Percentiles rank a stretch among this genome's conserved stretches.
phyloP scores from a whole-genome alignment of 2,888 invertebrate species.

The Metellina segmentata region DNA sequence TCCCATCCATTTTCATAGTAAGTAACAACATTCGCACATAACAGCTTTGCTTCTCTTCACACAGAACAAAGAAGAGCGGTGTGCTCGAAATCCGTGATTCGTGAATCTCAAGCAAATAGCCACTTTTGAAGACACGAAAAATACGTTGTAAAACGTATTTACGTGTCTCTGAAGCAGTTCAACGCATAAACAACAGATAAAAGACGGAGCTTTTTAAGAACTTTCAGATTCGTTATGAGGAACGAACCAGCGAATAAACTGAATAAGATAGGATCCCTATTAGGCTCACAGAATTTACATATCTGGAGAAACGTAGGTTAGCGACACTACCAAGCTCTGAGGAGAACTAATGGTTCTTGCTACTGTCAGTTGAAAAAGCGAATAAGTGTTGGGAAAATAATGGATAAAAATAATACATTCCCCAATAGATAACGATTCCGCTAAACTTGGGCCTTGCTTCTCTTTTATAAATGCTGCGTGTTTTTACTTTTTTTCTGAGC shows the following conservation, averaged over 20 bases:
- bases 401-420: background rate
- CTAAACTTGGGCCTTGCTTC: background rate
- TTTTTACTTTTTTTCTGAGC: background rate
- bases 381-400: background rate
- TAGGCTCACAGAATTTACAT: background rate
- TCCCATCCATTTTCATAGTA: too few relatives aligned
- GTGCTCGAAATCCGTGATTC: too few relatives aligned
- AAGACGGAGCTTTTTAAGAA: too few relatives aligned
- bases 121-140: too few relatives aligned
- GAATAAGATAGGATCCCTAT: background rate
- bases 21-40: too few relatives aligned
- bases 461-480: background rate
- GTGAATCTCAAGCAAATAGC: too few relatives aligned
- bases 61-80: too few relatives aligned
- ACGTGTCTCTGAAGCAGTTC: too few relatives aligned
- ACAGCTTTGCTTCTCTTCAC: too few relatives aligned
- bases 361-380: background rate
- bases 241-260: background rate
- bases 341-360: background rate
- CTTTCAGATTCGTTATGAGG: background rate
- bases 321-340: background rate
- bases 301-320: background rate
- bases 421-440: background rate
- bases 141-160: too few relatives aligned
- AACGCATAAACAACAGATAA: too few relatives aligned